Base-by-base conservation (phyloP, 2,113 vertebrate species). In the Tragelaphus scriptus region DNA sequence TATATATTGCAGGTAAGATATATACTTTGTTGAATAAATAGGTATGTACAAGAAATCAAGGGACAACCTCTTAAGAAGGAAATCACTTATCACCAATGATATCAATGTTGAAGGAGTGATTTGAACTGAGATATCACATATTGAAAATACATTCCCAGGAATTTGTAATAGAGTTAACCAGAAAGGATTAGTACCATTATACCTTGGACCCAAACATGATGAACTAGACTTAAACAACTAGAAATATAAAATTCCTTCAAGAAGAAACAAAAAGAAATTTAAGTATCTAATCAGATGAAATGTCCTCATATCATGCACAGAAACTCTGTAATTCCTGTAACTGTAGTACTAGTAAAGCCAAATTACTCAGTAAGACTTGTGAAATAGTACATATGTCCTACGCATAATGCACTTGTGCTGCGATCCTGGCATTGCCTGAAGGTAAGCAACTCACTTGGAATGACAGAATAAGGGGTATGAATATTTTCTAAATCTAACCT, bases 161-260 rank as follows among this genome's bases (percentile, higher is more conserved):
- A 89, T 85, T 65, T 12, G 17, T 58, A 95, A 79, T 53, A 94
- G 6, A 59, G 13, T 61, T 68, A 96, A 90, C 21, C 71, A 96
- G 85, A 93, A 88, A 44, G 68, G 28, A n/a, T 81, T 65, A 79
- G 53, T 88, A 86, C 36, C 51, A 63, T 94, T 97, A 94, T 88
- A 80, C 75, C 26, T 87, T 90, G 80, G 21, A 92, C 56, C 26
- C 14, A 93, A 77, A 47, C 44, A 59, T 56, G 84, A 90, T 47
- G 7, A 94, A 32, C 8, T 84, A 71, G 55, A 71, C 12, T 25
- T 53, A 58, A 71, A 75, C 16, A 56, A 49, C 11, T 87, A 84
- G 26, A 77, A 56, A 77, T 53, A 21, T 77, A n/a, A 7, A 40
- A 25, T 75, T 44, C 6, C 32, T 59, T 68, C n/a, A 88, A 58